Conservation (phyloP, 2,113 vertebrate species). For the Tachycineta bicolor region DNA sequence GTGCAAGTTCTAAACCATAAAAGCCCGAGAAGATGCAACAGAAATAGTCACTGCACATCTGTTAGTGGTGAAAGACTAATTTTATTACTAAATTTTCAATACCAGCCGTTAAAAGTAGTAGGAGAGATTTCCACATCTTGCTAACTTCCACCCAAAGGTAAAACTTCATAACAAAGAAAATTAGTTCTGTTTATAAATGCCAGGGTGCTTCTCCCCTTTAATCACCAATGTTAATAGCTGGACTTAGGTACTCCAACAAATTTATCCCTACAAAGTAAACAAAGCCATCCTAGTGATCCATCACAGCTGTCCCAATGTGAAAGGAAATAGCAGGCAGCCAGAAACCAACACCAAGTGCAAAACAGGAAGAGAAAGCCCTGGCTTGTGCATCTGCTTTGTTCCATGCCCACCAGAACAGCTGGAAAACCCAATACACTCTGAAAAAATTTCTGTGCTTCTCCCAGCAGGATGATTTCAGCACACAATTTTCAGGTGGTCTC, state of each 20-base stretch:
- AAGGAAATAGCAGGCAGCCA: neutral
- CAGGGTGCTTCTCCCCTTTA: neutral
- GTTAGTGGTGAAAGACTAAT: neutral
- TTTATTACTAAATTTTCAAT: neutral
- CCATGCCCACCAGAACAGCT: rapidly evolving
- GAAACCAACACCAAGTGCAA: neutral
- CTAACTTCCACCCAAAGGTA: neutral
- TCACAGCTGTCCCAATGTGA: neutral
- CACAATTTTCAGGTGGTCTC: neutral
- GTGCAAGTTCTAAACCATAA: neutral
- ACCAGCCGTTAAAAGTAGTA: neutral
- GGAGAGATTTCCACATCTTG: neutral
- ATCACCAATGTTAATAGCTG: neutral
- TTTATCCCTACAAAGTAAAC: neutral
- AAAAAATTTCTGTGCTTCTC: neutral
- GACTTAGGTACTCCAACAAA: neutral
- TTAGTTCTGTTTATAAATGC: neutral
- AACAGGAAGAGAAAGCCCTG: neutral
- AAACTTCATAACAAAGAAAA: neutral
- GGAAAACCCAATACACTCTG: neutral
- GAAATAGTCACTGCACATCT: neutral
- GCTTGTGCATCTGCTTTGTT: neutral
- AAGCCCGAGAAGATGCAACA: neutral
- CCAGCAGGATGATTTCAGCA: neutral
- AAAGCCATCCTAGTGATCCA: neutral